Evolutionary conservation across 2,888 invertebrate species (phyloP).

Genomic region (Odontocolon sp.): DNA sequence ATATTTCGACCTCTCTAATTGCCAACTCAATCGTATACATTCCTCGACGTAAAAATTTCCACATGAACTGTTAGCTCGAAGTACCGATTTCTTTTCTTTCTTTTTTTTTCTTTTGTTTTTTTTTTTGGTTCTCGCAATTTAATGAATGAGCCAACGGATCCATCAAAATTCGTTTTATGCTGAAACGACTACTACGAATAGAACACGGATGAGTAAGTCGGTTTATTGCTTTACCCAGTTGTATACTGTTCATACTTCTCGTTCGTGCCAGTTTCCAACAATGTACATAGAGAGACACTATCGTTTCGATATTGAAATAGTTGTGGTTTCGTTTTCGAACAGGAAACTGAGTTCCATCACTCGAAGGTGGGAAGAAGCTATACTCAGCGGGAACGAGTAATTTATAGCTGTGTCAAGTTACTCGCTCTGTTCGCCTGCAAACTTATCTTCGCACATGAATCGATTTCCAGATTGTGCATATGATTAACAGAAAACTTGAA

Average conservation of each 20-base stretch:
- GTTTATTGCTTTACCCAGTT: constrained; percentile 50
- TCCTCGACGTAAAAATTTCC: neutral
- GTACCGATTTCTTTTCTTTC: neutral
- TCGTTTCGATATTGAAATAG: constrained; percentile 49
- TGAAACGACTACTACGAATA: constrained; percentile 29
- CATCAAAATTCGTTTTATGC: constrained; percentile 51
- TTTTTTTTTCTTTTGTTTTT: neutral
- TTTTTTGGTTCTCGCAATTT: neutral
- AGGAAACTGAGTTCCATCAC: constrained; percentile 44
- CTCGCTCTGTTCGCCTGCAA: constrained; percentile 15
- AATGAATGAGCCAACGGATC: constrained; percentile 38
- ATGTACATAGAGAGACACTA: constrained; percentile 24
- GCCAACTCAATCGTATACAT: constrained; percentile 18
- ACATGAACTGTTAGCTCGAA: neutral
- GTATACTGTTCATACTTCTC: constrained; percentile 12
- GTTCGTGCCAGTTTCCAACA: constrained; percentile 40
- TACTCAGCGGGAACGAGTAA: constrained; percentile 45
- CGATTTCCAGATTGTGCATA: constrained; percentile 12
- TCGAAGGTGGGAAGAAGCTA: constrained; percentile 31
- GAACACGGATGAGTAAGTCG: constrained; percentile 52
- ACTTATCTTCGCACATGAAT: constrained; percentile 19
- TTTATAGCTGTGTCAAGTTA: constrained; percentile 48
- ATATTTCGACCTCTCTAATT: neutral
- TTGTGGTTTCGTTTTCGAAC: constrained; percentile 50
- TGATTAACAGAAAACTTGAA: neutral